Base-by-base conservation (phyloP, 2,888 invertebrate genomes). In the Gastracanthus pulcherrimus region DNA sequence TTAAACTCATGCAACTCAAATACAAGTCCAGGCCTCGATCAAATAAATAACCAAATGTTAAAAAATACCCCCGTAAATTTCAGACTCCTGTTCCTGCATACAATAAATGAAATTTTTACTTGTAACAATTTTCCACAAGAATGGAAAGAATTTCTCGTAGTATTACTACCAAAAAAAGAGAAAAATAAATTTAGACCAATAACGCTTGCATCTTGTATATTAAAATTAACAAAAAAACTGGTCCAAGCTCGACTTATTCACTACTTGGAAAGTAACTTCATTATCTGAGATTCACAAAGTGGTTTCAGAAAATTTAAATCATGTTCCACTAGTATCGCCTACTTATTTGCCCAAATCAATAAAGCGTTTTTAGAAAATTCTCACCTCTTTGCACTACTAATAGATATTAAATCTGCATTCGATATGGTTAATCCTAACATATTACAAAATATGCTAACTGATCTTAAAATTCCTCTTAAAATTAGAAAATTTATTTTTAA, bases 381-480 rank as follows among this genome's bases (percentile, higher is more conserved):
- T n/a, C 6, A 55, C 6, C 3, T 48, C 0, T 13, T 29, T 3
- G 29, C 41, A 3, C 16, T 74, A 51, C 13, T 75, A 0, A 45
- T 75, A 34, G 80, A 80, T 6, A 26, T 67, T 0, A 76, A 48
- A 13, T 64, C 71, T 1, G 71, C 80, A 0, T 70, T 80, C 34
- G 70, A 80, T 23, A 38, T 23, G 19, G 70, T 80, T 0, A 16
- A 64, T 11, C 64, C 76, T 16, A 2, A 6, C 5, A 71, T 58
- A 2, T 6, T 80, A 3, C 16, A 71, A 2, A 34, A 66, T 1
- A 71, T 66, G 1, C 13, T 76, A 26, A 7, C 1, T 29, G 51
- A 70, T 0, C 38, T 80, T 0, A 34, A 41, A 23, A 66, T 80
- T 0, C 76, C 80, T 0, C 0, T 11, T 9, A 76, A 70, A 13